Conservation (phyloP, 2,797 vertebrate genomes). For the Halcyon chelicuti region DNA sequence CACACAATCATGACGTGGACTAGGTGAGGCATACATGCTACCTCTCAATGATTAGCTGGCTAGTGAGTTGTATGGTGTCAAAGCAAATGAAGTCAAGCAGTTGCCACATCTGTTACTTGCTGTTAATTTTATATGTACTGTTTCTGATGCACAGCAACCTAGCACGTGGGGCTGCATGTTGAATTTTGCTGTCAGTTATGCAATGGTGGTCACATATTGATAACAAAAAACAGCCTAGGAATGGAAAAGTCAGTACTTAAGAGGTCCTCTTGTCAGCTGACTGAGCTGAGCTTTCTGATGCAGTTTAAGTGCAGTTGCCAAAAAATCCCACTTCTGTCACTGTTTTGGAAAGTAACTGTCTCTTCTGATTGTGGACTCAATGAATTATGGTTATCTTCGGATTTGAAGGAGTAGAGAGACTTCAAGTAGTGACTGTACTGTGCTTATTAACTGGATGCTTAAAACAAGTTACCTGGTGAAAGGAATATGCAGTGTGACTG, state of each 20-base stretch:
- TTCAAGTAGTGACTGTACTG: slow-evolving; percentile 29
- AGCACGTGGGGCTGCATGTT: not conserved
- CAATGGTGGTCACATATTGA: not conserved
- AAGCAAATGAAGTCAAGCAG: slow-evolving; percentile 10
- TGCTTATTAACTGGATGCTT: not conserved
- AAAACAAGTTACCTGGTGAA: not conserved
- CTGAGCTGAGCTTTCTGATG: slow-evolving; percentile 4
- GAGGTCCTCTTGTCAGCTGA: slow-evolving; percentile 4
- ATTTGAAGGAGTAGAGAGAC: slow-evolving; percentile 19
- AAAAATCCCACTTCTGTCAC: slow-evolving; percentile 23
- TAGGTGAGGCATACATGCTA: slow-evolving; percentile 47
- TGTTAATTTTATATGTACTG: slow-evolving; percentile 16
- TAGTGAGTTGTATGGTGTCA: not conserved
- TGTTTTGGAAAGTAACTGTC: slow-evolving; percentile 9
- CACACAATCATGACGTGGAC: slow-evolving; percentile 7
- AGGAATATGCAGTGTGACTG: not conserved
- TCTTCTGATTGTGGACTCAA: slow-evolving; percentile 27
- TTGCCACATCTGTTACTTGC: slow-evolving; percentile 6
- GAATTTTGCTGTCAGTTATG: not conserved
- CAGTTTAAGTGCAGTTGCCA: slow-evolving; percentile 60
- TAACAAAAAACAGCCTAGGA: not conserved
- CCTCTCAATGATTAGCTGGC: slow-evolving; percentile 44
- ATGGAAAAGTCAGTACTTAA: not conserved
- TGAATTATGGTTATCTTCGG: slow-evolving; percentile 53
- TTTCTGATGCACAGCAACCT: slow-evolving; percentile 35